phyloP scores from a whole-genome alignment of 1,140 invertebrate genomes.

The Monomorium pharaonis region DNA sequence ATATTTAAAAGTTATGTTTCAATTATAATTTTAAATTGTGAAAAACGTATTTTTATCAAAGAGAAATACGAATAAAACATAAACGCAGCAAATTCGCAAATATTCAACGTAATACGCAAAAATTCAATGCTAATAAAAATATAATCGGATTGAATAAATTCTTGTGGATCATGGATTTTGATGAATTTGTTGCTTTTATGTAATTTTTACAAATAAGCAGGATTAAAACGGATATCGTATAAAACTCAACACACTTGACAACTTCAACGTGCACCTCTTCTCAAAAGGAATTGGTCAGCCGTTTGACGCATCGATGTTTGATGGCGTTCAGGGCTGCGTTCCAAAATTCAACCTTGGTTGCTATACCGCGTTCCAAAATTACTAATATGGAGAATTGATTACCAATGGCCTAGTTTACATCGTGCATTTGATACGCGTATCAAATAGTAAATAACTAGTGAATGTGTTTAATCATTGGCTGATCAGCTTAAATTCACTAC shows the following conservation, averaged over 20 bases:
- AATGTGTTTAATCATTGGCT: no score
- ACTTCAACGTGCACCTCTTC: neutral
- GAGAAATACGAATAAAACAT: neutral
- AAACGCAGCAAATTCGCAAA: neutral
- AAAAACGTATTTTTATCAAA: neutral
- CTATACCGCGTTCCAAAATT: no score
- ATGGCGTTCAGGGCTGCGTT: no score
- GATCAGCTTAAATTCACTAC: no score
- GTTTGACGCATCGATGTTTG: no score
- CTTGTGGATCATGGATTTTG: slow-evolving; percentile 20
- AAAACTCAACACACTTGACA: slow-evolving; percentile 41
- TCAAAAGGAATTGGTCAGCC: slow-evolving; percentile 43
- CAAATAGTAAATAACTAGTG: no score
- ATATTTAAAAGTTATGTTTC: neutral
- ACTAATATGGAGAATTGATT: no score
- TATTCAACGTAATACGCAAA: neutral
- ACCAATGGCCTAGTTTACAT: no score
- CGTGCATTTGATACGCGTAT: no score
- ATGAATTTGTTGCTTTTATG: slow-evolving; percentile 19
- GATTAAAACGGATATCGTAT: slow-evolving; percentile 62
- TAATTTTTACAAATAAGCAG: neutral
- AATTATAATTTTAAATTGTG: neutral
- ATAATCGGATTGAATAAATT: neutral
- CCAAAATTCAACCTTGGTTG: no score
- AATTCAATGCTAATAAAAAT: slow-evolving; percentile 16